Conservation (phyloP, 2,113 vertebrate genomes). For the Coryphaenoides rupestris region DNA sequence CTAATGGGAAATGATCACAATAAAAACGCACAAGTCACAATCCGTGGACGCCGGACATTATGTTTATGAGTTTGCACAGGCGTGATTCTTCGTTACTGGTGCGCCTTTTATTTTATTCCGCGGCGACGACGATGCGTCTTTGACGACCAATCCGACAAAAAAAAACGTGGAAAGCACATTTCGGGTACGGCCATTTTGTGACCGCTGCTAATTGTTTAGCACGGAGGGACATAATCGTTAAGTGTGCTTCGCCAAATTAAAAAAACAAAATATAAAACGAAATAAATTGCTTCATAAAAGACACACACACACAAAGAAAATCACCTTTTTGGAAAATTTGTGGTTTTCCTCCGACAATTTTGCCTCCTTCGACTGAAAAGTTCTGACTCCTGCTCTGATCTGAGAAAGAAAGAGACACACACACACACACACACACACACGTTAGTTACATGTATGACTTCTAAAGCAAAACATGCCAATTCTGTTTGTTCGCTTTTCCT, state of each 20-base stretch:
- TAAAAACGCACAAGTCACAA: slow-evolving; percentile 52
- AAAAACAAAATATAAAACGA: too few species aligned
- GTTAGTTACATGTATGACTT: neutral
- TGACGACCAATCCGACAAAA: slow-evolving; percentile 11
- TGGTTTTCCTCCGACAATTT: slow-evolving; percentile 82
- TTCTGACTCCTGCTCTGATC: slow-evolving; percentile 86
- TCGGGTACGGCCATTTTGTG: too few species aligned
- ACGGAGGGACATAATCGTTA: neutral
- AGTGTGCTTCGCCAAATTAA: slow-evolving; percentile 16
- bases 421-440: neutral
- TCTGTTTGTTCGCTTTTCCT: too few species aligned
- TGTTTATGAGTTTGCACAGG: slow-evolving; percentile 55
- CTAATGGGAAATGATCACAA: slow-evolving; percentile 72
- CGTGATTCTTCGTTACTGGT: slow-evolving; percentile 52
- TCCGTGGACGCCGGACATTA: slow-evolving; percentile 56
- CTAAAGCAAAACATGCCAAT: neutral
- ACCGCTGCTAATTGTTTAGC: slow-evolving; percentile 4
- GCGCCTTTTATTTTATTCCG: slow-evolving; percentile 26
- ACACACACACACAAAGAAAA: neutral
- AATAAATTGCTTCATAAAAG: neutral
- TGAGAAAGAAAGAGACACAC: slow-evolving; percentile 46
- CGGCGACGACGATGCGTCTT: slow-evolving; percentile 24
- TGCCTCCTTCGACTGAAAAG: slow-evolving; percentile 83
- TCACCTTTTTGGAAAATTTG: slow-evolving; percentile 92
- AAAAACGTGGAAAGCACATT: too few species aligned